Conservation (phyloP, 2,888 invertebrate species). For the Hecatera dysodea region DNA sequence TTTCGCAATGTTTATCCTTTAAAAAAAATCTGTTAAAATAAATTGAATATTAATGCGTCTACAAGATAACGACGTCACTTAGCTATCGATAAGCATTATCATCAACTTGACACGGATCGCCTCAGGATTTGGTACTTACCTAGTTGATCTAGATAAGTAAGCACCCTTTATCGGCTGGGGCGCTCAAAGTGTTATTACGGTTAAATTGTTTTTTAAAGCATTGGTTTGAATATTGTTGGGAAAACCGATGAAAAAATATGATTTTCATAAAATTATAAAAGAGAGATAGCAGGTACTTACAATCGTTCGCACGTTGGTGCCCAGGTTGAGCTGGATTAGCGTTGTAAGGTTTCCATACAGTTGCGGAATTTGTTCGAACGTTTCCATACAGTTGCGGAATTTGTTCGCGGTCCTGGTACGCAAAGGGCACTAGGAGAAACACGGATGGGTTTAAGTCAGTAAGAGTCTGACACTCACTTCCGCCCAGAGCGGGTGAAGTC, state of each 20-base stretch:
- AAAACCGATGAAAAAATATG: neutral
- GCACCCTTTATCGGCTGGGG: neutral
- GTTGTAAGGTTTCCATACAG: too few species aligned
- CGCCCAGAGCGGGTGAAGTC: too few species aligned
- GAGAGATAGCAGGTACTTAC: too few species aligned
- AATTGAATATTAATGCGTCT: slow-evolving; percentile 14
- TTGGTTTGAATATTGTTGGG: neutral
- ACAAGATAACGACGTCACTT: slow-evolving; percentile 19
- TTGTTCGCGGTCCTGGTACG: too few species aligned
- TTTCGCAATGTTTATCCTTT: neutral
- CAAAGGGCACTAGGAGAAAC: too few species aligned
- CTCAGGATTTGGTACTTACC: slow-evolving; percentile 32
- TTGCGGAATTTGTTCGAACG: too few species aligned
- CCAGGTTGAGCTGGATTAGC: too few species aligned
- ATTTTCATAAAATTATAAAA: too few species aligned
- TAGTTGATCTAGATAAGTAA: slow-evolving; percentile 31
- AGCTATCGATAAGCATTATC: slow-evolving; percentile 47
- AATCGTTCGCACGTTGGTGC: too few species aligned
- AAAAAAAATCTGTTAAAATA: neutral
- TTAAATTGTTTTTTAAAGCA: slow-evolving; percentile 16
- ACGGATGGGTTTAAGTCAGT: too few species aligned
- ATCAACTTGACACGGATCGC: slow-evolving; percentile 27
- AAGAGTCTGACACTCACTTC: too few species aligned
- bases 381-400: too few species aligned
- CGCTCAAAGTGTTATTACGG: slow-evolving; percentile 6